Conservation (phyloP, 2,888 invertebrate genomes). For the Tenthredo mesomela region DNA sequence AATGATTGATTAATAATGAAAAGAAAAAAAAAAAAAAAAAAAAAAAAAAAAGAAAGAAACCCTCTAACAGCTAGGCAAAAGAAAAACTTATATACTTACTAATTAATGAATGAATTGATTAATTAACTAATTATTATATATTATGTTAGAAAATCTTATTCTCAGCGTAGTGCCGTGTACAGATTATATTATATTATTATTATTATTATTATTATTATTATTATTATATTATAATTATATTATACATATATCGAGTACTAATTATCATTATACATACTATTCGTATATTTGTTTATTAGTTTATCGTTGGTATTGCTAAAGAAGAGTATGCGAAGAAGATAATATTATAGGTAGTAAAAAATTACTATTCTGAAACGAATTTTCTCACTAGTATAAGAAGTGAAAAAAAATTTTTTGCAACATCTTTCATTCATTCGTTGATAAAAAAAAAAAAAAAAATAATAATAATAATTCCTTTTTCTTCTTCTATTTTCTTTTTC, state of each 20-base stretch:
- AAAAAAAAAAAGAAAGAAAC: neutral
- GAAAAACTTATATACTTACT: slow-evolving; percentile 46
- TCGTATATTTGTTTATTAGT: slow-evolving; percentile 18
- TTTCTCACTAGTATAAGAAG: no score
- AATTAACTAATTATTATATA: slow-evolving; percentile 45
- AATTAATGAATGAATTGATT: slow-evolving; percentile 38
- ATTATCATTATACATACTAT: slow-evolving; percentile 27
- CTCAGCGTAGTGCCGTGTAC: slow-evolving; percentile 49
- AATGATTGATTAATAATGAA: slow-evolving; percentile 15
- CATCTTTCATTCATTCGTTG: neutral
- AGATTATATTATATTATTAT: slow-evolving; percentile 46
- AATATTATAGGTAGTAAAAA: no score
- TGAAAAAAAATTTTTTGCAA: neutral
- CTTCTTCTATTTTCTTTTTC: neutral
- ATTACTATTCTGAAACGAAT: neutral
- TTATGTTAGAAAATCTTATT: slow-evolving; percentile 49
- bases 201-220: no score
- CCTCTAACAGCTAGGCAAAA: slow-evolving; percentile 36
- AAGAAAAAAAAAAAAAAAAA: neutral
- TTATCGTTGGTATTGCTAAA: slow-evolving; percentile 14
- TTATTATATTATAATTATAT: slow-evolving; percentile 29
- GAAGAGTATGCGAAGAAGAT: slow-evolving; percentile 1
- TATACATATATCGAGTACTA: slow-evolving; percentile 28
- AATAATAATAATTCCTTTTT: no score
- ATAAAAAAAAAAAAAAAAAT: no score